Conservation (phyloP, 2,113 vertebrate genomes). For the Heterochromis multidens region DNA sequence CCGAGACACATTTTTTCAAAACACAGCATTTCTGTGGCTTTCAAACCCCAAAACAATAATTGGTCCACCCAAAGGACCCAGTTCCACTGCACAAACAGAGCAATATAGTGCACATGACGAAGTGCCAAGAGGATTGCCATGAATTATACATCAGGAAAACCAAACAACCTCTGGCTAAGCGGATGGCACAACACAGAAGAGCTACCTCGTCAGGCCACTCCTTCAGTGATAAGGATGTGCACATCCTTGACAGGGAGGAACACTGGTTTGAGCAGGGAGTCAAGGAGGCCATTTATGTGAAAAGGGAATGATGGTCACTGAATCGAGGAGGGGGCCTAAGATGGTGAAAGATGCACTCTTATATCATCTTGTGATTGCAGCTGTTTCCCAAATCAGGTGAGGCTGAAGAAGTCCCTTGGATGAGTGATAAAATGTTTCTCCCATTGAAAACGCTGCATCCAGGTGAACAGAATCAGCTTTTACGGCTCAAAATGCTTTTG, state of each 20-base stretch:
- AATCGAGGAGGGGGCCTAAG: neutral
- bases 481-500: neutral
- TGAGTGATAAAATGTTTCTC: neutral
- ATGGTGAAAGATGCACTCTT: neutral
- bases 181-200: neutral
- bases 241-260: neutral
- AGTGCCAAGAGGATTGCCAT: neutral
- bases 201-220: neutral
- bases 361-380: neutral
- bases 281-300: neutral
- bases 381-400: neutral
- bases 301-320: neutral
- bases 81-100: neutral
- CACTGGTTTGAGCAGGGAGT: neutral
- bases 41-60: neutral
- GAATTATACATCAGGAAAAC: too few relatives aligned
- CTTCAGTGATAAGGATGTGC: neutral
- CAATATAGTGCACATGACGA: neutral
- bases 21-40: rapidly evolving
- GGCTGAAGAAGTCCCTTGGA: neutral
- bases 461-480: neutral
- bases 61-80: neutral
- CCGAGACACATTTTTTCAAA: neutral
- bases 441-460: neutral
- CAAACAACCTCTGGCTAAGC: neutral